Conservation (phyloP, 2,888 invertebrate genomes). For the Drepanosiphum platanoidis region DNA sequence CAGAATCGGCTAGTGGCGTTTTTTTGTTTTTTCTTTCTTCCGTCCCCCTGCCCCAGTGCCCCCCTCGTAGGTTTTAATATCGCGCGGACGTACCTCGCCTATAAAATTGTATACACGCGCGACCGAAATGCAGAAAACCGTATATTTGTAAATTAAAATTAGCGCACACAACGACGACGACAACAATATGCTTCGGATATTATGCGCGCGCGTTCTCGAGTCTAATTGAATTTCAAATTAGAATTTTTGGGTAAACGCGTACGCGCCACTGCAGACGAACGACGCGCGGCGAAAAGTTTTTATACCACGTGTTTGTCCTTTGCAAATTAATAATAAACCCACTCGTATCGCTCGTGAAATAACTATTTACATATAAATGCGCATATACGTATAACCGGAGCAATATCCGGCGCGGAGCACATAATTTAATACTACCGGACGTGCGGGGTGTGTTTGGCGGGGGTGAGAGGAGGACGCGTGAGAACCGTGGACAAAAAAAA, state of each 20-base stretch:
- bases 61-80: neutral
- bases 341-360: neutral
- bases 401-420: neutral
- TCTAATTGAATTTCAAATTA: conserved; percentile 44
- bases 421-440: neutral
- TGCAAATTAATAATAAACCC: conserved; percentile 10
- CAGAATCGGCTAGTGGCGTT: neutral
- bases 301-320: neutral
- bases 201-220: neutral
- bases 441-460: too few relatives aligned
- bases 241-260: neutral
- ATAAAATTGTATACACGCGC: neutral
- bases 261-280: too few relatives aligned
- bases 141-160: conserved; percentile 34
- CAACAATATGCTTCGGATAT: neutral
- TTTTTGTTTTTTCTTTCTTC: neutral
- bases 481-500: neutral
- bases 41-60: too few relatives aligned
- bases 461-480: too few relatives aligned
- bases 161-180: too few relatives aligned
- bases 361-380: conserved; percentile 21
- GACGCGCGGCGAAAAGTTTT: neutral
- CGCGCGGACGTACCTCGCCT: neutral
- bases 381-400: neutral
- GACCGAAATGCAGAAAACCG: neutral